Evolutionary conservation across 1,140 invertebrate genomes (phyloP).

Genomic region (Calycopis cecrops): DNA sequence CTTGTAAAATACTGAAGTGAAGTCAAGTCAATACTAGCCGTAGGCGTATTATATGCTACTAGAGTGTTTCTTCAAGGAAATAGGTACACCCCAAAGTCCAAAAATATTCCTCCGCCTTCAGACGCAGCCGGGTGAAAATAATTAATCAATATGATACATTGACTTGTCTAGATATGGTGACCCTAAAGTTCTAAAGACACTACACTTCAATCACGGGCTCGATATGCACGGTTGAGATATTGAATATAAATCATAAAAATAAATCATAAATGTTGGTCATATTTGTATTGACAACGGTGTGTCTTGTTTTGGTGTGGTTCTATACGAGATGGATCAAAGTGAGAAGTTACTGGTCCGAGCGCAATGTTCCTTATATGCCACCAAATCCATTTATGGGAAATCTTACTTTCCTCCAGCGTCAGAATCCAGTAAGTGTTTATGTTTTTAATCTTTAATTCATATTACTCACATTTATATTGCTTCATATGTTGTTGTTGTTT

Average conservation of each 20-base stretch:
- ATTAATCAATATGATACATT: too few relatives aligned
- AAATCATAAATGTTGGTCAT: slow-evolving; percentile 10
- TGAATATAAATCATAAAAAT: not conserved
- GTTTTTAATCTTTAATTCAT: too few relatives aligned
- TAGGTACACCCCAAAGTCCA: too few relatives aligned
- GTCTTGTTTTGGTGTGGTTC: slow-evolving; percentile 13
- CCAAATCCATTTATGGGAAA: slow-evolving; percentile 53
- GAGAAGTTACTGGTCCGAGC: slow-evolving; percentile 47
- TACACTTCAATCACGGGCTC: not conserved
- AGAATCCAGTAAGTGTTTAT: slow-evolving; percentile 40
- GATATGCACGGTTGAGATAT: not conserved
- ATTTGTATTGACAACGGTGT: not conserved
- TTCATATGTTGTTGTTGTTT: too few relatives aligned
- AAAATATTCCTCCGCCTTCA: too few relatives aligned
- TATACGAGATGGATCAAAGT: slow-evolving; percentile 26
- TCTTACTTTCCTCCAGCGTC: slow-evolving; percentile 43
- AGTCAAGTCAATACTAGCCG: too few relatives aligned
- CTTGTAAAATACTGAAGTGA: too few relatives aligned
- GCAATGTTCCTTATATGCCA: slow-evolving; percentile 38
- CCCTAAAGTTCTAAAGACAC: not conserved
- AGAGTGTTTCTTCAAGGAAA: too few relatives aligned
- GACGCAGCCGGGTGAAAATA: too few relatives aligned
- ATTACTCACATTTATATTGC: too few relatives aligned
- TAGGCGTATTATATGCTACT: too few relatives aligned
- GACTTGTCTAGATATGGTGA: too few relatives aligned